Evolutionary conservation across 2,888 invertebrate genomes (phyloP).

Genomic region (Acrobasis repandana): DNA sequence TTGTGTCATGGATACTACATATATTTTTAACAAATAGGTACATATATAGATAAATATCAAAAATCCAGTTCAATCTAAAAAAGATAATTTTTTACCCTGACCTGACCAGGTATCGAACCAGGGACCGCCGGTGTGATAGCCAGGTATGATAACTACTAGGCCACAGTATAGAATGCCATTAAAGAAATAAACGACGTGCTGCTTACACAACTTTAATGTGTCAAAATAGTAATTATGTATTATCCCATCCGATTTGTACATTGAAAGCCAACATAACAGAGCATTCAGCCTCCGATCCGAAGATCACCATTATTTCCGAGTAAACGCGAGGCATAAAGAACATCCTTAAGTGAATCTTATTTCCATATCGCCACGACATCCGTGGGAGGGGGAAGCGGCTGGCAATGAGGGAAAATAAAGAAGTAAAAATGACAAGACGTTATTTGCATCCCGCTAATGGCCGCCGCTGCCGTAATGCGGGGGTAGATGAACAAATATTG

Average conservation of each 20-base stretch:
- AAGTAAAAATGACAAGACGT: slow-evolving; percentile 82
- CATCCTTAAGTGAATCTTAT: slow-evolving; percentile 44
- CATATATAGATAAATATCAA: too few relatives aligned
- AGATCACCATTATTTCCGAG: slow-evolving; percentile 29
- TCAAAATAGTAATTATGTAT: not conserved
- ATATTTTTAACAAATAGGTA: too few relatives aligned
- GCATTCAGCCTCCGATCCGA: slow-evolving; percentile 10
- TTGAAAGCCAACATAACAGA: slow-evolving; percentile 1
- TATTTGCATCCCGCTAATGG: slow-evolving; percentile 83
- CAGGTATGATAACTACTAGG: too few relatives aligned
- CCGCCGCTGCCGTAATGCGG: slow-evolving; percentile 75
- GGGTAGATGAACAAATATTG: slow-evolving; percentile 82
- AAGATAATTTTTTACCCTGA: too few relatives aligned
- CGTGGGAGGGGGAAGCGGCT: slow-evolving; percentile 57
- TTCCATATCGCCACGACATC: slow-evolving; percentile 49
- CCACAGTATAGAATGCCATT: too few relatives aligned
- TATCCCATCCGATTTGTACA: slow-evolving; percentile 8
- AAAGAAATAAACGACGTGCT: too few relatives aligned
- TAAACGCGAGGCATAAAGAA: slow-evolving; percentile 34
- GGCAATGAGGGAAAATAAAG: slow-evolving; percentile 74
- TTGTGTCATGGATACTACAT: too few relatives aligned
- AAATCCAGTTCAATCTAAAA: too few relatives aligned
- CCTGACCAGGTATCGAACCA: too few relatives aligned
- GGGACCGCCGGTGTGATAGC: too few relatives aligned
- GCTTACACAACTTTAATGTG: not conserved